Evolutionary conservation across 2,888 invertebrate species (phyloP), one percentile per base, ranked within the genome.

Genomic region (Lasioglossum pauxillum): DNA sequence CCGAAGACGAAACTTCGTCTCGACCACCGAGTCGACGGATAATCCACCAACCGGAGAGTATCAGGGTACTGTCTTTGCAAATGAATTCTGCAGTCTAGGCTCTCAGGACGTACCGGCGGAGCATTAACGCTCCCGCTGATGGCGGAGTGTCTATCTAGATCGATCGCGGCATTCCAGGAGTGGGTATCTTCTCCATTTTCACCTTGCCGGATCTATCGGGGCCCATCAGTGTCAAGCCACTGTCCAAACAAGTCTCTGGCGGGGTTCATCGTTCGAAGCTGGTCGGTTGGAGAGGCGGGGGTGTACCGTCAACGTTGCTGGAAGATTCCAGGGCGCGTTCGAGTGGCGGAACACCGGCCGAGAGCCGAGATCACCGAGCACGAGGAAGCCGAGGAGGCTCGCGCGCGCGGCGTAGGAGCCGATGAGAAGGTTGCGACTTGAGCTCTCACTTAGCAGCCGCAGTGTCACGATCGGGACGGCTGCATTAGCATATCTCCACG

Each of bases 391-490:
- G 16, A 12, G 12, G 19, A 38, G 41, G 27, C 27, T n/a, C n/a
- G 19, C 60, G 80, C 80, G 75, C 85, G 82, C 85, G 87, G 82
- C 80, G 80, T 82, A 84, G 78, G 82, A 88, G 87, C 86, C 90
- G 91, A 92, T 90, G 92, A 91, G 91, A 92, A 91, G 92, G 88
- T 91, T 90, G 92, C 92, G 91, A 92, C 93, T 95, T 95, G 95
- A 95, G 95, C 95, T 94, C 95, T 95, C 93, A 95, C 95, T 95
- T 95, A 95, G 94, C 93, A 91, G 93, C 90, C 92, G 85, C 93
- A 92, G 93, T 94, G 95, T 95, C 95, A 95, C 95, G 95, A 95
- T 95, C 95, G 93, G 93, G 92, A 93, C 90, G 90, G 85, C 87
- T 89, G 90, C 95, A 95, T 95, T 95, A 95, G 95, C 95, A 95